phyloP scores from a whole-genome alignment of 2,113 vertebrate genomes.

The Calidris pugnax region DNA sequence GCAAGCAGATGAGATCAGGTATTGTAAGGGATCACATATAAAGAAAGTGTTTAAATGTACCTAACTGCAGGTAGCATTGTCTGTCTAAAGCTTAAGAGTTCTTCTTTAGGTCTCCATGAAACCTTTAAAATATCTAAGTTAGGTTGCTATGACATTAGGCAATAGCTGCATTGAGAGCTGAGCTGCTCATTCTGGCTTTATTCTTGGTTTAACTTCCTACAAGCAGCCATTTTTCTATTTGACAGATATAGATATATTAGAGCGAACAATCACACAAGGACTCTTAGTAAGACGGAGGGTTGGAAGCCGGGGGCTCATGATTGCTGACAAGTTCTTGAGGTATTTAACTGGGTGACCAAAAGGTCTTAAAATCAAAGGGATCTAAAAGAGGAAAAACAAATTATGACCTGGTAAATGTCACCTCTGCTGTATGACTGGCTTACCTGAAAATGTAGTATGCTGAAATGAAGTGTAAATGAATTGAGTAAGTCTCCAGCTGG shows the following conservation, averaged over 20 bases:
- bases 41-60: not conserved
- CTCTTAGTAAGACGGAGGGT: not conserved
- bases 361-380: not conserved
- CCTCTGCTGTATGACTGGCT: not conserved
- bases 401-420: not conserved
- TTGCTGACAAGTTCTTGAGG: not conserved
- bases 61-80: not conserved
- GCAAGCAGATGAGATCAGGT: not conserved
- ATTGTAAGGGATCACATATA: not conserved
- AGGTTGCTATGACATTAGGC: not conserved
- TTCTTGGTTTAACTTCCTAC: not conserved
- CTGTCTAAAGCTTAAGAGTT: not conserved
- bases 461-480: not conserved
- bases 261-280: not conserved
- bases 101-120: not conserved
- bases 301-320: fast-evolving
- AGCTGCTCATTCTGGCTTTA: not conserved
- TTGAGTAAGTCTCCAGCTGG: not conserved
- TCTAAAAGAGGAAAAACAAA: not conserved
- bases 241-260: not conserved
- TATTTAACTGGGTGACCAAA: not conserved
- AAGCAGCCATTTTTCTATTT: not conserved
- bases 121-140: not conserved
- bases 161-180: not conserved
- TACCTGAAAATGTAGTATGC: not conserved